These are phyloP conservation scores for Liparis tanakae DNA, from an alignment of 2,797 vertebrate species.

Conservation along the genomic window DNA sequence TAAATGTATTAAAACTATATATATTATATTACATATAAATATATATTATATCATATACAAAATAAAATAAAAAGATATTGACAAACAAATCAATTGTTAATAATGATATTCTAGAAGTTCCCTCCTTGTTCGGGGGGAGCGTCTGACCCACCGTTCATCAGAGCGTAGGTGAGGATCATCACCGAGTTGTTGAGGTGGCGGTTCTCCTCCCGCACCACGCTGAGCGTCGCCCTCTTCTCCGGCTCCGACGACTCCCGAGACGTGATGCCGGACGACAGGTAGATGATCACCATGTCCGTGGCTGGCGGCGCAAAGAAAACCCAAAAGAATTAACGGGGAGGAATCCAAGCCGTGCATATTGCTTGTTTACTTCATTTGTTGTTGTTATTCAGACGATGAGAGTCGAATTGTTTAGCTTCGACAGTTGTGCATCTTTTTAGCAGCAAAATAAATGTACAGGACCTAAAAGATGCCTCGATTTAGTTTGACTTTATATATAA, in stretches of 20 bases:
- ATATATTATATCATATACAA: too few relatives aligned
- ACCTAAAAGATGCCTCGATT: not conserved
- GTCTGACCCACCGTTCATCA: conserved; percentile 92
- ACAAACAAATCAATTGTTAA: not conserved
- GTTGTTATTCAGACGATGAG: not conserved
- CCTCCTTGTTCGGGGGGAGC: too few relatives aligned
- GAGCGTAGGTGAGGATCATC: conserved; percentile 98
- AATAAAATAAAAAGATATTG: too few relatives aligned
- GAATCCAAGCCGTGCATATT: not conserved
- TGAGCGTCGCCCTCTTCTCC: conserved; percentile 94
- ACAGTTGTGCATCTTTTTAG: too few relatives aligned
- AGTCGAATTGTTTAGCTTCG: too few relatives aligned
- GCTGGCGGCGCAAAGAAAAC: conserved; percentile 72
- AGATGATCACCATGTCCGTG: conserved; percentile 96
- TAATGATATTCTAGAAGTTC: not conserved
- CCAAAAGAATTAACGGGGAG: too few relatives aligned
- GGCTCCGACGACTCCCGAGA: conserved; percentile 92
- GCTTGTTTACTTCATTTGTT: not conserved
- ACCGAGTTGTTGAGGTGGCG: conserved; percentile 96
- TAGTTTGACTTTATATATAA: not conserved
- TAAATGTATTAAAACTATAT: too few relatives aligned
- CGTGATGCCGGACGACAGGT: conserved; percentile 95
- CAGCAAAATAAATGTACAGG: not conserved
- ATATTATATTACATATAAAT: too few relatives aligned
- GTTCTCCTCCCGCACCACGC: conserved; percentile 94